phyloP scores from a whole-genome alignment of 2,888 invertebrate genomes.

The Luffia ferchaultella region DNA sequence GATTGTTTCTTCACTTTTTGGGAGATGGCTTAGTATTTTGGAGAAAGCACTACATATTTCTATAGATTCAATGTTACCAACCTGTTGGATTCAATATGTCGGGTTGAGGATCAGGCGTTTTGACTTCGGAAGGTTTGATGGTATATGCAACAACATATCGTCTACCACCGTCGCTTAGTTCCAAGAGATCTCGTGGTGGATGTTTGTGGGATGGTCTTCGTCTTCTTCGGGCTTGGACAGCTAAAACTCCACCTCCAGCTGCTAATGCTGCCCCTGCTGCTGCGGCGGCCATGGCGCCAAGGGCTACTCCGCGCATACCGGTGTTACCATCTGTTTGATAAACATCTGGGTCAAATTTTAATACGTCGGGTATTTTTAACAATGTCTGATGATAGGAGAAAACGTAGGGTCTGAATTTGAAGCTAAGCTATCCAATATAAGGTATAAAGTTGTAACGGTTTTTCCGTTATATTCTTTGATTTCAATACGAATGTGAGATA shows the following conservation, averaged over 20 bases:
- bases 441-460: no score
- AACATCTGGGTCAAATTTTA: no score
- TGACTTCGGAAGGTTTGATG: constrained; percentile 71
- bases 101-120: constrained; percentile 74
- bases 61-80: constrained; percentile 18
- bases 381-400: no score
- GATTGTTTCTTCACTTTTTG: no score
- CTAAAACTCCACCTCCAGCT: constrained; percentile 37
- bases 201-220: constrained; percentile 46
- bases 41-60: no score
- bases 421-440: no score
- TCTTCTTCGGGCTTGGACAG: constrained; percentile 36
- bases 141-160: constrained; percentile 88
- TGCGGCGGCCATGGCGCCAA: constrained; percentile 68
- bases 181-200: constrained; percentile 63
- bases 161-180: constrained; percentile 79
- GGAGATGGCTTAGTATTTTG: no score
- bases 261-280: constrained; percentile 40
- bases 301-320: constrained; percentile 74
- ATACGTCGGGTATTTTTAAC: no score
- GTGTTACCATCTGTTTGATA: constrained; percentile 78
- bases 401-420: no score
- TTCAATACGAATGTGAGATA: no score
- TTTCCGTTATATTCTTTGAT: no score
- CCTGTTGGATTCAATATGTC: constrained; percentile 84